Conservation (phyloP, 2,888 invertebrate genomes). For the Machimus atricapillus region DNA sequence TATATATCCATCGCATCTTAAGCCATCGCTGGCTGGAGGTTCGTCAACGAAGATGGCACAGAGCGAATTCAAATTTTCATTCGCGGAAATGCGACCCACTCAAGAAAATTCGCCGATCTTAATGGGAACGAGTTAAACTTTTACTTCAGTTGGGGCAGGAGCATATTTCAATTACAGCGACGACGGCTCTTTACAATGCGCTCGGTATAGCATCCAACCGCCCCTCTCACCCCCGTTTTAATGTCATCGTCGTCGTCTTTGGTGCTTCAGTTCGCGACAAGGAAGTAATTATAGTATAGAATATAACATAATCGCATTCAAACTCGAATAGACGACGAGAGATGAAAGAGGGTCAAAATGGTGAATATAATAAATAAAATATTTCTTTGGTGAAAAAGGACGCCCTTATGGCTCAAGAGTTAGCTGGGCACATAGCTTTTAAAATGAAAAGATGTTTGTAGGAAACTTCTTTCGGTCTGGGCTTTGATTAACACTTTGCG, state of each 20-base stretch:
- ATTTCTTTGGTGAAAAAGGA: background rate
- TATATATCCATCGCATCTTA: background rate
- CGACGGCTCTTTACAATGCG: background rate
- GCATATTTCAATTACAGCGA: background rate
- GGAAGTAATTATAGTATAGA: background rate
- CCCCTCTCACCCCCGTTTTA: background rate
- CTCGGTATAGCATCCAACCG: background rate
- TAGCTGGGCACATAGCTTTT: background rate
- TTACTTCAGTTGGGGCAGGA: background rate
- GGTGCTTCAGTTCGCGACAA: background rate
- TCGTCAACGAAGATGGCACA: background rate
- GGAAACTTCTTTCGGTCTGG: background rate
- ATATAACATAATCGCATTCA: background rate
- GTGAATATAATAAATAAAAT: background rate
- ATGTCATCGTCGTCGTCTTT: background rate
- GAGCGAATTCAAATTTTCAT: background rate
- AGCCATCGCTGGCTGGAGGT: background rate
- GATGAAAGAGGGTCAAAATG: background rate
- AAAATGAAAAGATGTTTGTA: background rate
- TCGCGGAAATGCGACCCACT: background rate
- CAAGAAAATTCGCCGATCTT: background rate
- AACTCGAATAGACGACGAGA: background rate
- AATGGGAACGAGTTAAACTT: constrained; percentile 18
- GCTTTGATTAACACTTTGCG: background rate
- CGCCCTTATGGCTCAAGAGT: background rate